Base-by-base conservation (phyloP, 2,113 vertebrate genomes). In the Polypterus senegalus region DNA sequence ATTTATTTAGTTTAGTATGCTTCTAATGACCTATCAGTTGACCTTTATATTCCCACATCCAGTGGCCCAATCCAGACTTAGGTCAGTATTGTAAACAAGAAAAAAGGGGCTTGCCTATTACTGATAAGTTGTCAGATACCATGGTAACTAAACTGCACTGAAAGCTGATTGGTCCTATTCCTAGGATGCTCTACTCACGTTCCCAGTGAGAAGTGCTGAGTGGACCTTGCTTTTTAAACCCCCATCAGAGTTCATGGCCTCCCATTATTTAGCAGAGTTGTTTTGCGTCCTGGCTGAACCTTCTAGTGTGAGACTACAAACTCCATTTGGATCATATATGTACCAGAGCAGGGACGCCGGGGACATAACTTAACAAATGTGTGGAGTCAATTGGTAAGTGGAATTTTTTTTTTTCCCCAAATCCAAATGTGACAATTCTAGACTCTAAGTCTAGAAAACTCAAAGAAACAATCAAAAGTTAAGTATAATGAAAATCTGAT, bases 331-430 rank as follows among this genome's bases (percentile, higher is more conserved):
- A 78, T 79, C 75, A 79, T 82, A 83, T 80, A 80, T 81, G 80
- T 68, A 71, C 69, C 77, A 77, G 67, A 70, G 75, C 77, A 67
- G 72, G 73, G 71, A 75, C 71, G 68, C 65, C 62, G 72, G 74
- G 76, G 80, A 74, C 76, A 86, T 72, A 81, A 83, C 70, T 74
- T 85, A 77, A 86, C 83, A 84, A 81, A 86, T 86, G 84, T 88
- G 86, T 70, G 86, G 86, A 73, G 81, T 86, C 76, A 88, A 82
- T 65, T 88, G 86, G 86, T 88, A 86, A 86, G 86, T 27, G 27
- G 27, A 27, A 27, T 27, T 27, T 27, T 27, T 27, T 27, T 27
- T 27, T 27, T 27, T n/a, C n/a, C 27, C 27, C 27, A 27, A 27
- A 27, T 27, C 59, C 61, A 27, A 58, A 63, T 54, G 54, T 66